Base-by-base conservation (phyloP, 1,140 invertebrate species). In the Nautilus pompilius region DNA sequence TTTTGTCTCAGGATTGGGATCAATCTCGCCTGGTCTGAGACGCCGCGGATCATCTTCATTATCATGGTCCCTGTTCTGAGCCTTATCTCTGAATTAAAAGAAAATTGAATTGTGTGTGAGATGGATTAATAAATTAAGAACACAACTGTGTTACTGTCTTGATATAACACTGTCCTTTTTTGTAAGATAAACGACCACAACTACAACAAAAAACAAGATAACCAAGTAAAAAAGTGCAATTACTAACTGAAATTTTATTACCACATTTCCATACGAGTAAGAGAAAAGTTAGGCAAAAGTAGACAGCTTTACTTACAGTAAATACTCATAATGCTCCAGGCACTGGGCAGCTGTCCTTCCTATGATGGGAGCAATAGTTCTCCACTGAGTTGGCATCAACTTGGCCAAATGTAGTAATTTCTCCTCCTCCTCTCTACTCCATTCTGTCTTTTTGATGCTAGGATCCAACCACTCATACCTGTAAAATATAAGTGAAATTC, bases 391-490 rank as follows among this genome's bases (percentile, higher is more conserved):
- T 0, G 98, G 98, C 96, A 99, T 99, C 45, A 99, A 84, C 83
- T 99, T 99, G 33, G 96, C 97, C 78, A 99, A 84, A 84, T 99
- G 96, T 5, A 99, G 84, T 2, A 99, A 82, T 80, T 99, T 99
- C 80, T 99, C 98, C 80, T 99, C 98, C 82, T 99, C 98, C 80
- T 99, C 98, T 65, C 95, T 86, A 49, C 95, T 98, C 98, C 98
- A 99, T 88, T 99, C 98, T 2, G 98, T 99, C 82, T 99, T 99
- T 80, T 99, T 99, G 68, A 99, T 99, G 79, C 95, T 97, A 0
- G 98, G 98, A 87, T 99, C 98, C 49, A 99, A 81, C 98, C 98
- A 99, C 79, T 99, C 96, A 82, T 94, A 98, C 84, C 83, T 84
- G 58, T 3, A 68, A 64, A 2, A 41, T 28, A 45, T 3, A 32